These are phyloP conservation scores for Perognathus longimembris DNA, from an alignment of 2,113 vertebrate genomes.

Conservation along the genomic window DNA sequence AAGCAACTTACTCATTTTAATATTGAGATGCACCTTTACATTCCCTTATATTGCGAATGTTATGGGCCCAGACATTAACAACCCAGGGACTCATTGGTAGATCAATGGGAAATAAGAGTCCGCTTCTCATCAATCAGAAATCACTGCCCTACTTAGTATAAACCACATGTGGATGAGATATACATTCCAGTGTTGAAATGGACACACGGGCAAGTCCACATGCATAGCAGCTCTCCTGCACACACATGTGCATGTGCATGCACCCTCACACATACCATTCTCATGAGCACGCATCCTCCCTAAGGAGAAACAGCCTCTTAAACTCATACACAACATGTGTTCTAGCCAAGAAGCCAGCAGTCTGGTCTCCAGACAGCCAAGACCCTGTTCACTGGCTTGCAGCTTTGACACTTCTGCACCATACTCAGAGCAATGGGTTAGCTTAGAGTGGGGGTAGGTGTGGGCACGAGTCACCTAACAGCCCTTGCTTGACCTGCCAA, in stretches of 20 bases:
- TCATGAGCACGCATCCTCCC: not conserved
- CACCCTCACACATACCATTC: fast-evolving
- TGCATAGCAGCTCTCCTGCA: fast-evolving
- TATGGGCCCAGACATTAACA: not conserved
- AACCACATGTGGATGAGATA: not conserved
- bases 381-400: not conserved
- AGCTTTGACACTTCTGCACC: not conserved
- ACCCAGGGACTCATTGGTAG: not conserved
- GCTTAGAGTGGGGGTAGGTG: fast-evolving
- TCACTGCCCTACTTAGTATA: not conserved
- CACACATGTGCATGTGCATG: fast-evolving
- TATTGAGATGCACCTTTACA: not conserved
- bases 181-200: not conserved
- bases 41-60: no score
- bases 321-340: not conserved
- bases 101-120: not conserved
- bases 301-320: not conserved
- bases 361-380: conserved; percentile 9
- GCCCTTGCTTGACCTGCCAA: not conserved
- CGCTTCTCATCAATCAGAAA: conserved; percentile 12
- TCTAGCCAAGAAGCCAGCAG: not conserved
- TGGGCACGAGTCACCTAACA: fast-evolving
- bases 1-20: not conserved
- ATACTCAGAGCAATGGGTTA: not conserved
- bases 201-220: not conserved